Conservation (phyloP, 2,113 vertebrate genomes). For the Orthonyx spaldingii region DNA sequence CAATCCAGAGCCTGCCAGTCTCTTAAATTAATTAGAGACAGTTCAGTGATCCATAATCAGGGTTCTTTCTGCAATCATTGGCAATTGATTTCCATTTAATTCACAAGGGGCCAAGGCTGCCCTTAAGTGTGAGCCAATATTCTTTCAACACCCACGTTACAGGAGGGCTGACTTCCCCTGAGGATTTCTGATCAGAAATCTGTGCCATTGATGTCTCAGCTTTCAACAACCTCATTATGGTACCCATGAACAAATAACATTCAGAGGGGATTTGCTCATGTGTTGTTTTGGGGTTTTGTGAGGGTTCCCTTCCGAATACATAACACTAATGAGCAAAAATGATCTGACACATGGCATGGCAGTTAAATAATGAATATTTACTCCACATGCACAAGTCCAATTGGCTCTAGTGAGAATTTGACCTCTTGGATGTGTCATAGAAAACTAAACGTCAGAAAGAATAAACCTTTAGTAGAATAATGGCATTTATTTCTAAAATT, state of each 20-base stretch:
- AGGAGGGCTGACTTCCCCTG: neutral
- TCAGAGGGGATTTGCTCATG: neutral
- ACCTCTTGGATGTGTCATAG: neutral
- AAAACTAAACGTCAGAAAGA: neutral
- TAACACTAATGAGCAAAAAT: neutral
- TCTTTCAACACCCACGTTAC: neutral
- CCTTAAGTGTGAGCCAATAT: neutral
- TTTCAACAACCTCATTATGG: neutral
- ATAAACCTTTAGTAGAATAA: neutral
- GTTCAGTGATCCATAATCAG: conserved; percentile 14
- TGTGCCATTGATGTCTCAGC: neutral
- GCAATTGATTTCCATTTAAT: neutral
- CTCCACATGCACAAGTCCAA: neutral
- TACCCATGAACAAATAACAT: neutral
- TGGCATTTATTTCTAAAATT: neutral
- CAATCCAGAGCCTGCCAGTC: neutral
- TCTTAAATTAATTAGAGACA: conserved; percentile 29
- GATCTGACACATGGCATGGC: neutral
- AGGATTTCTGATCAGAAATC: neutral
- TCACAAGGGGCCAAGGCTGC: neutral
- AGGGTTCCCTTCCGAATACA: neutral
- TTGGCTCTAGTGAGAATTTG: neutral
- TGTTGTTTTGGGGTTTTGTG: accelerated
- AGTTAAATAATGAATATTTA: neutral
- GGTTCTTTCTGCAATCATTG: neutral